phyloP scores from a whole-genome alignment of 2,797 vertebrate species.

The Acropternis orthonyx region DNA sequence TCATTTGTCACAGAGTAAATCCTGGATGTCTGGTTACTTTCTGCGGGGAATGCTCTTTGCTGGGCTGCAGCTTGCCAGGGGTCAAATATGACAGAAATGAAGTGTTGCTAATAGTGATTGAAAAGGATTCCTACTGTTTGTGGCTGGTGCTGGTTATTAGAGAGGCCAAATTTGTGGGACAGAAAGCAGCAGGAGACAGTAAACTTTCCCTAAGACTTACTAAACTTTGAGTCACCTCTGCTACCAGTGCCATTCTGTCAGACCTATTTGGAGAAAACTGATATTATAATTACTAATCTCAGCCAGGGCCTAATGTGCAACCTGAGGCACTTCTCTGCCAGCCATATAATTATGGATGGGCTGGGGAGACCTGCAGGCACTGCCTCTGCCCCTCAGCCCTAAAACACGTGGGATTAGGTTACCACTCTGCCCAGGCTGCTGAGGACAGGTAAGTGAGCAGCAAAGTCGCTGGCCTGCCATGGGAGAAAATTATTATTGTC shows the following conservation, averaged over 20 bases:
- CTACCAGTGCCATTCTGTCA: conserved; percentile 69
- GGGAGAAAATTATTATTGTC: conserved; percentile 76
- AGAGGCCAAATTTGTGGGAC: conserved; percentile 80
- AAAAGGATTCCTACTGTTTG: conserved; percentile 85
- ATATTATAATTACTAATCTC: conserved; percentile 90
- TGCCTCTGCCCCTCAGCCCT: conserved; percentile 39
- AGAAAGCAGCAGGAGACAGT: conserved; percentile 81
- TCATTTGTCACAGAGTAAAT: conserved; percentile 84
- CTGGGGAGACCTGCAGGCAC: conserved; percentile 67
- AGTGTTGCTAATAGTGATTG: conserved; percentile 85
- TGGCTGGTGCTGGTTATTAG: conserved; percentile 76
- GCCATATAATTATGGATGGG: conserved; percentile 79
- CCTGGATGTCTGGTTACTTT: conserved; percentile 70
- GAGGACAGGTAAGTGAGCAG: conserved; percentile 77
- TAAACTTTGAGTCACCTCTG: conserved; percentile 79
- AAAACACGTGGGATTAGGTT: conserved; percentile 14
- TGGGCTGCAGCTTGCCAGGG: conserved; percentile 74
- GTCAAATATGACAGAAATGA: conserved; percentile 85
- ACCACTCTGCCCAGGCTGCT: conserved; percentile 46
- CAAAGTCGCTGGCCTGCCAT: conserved; percentile 62
- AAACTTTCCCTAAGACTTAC: conserved; percentile 78
- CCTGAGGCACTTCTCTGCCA: conserved; percentile 75
- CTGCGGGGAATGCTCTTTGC: conserved; percentile 79
- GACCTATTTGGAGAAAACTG: conserved; percentile 79
- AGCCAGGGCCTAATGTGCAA: conserved; percentile 80